These are phyloP conservation scores for Nylanderia fulva DNA, from an alignment of 1,140 invertebrate genomes.

Conservation along the genomic window DNA sequence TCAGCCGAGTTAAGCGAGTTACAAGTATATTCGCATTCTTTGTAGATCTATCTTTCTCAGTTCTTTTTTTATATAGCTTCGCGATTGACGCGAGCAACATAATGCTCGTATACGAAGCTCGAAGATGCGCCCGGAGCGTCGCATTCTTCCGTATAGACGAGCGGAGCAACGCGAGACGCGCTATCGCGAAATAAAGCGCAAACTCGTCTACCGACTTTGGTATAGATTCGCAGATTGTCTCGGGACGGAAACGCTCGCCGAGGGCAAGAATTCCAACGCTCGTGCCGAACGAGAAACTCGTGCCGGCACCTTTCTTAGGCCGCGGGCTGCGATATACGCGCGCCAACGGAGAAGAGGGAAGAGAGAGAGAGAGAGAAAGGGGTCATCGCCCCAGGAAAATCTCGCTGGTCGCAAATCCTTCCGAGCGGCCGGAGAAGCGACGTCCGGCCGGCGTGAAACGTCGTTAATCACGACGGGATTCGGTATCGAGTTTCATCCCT, in stretches of 20 bases:
- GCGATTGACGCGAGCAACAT: background rate
- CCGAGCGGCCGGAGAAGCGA: conserved; percentile 76
- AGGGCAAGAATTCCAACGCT: conserved; percentile 67
- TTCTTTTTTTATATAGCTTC: background rate
- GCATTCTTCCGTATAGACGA: conserved; percentile 6
- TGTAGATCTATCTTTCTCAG: background rate
- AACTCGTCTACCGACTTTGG: conserved; percentile 69
- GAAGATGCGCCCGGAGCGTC: conserved; percentile 12
- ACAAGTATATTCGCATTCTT: background rate
- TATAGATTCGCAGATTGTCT: conserved; percentile 71
- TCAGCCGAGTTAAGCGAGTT: background rate
- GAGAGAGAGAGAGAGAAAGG: conserved; percentile 62
- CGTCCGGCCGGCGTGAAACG: conserved; percentile 81
- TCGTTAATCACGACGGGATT: conserved; percentile 84
- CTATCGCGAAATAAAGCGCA: conserved; percentile 57
- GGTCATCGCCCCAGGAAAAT: conserved; percentile 81
- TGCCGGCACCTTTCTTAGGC: conserved; percentile 62
- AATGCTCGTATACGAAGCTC: background rate
- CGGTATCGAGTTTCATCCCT: conserved; percentile 85
- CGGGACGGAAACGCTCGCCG: conserved; percentile 67
- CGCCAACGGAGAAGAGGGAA: conserved; percentile 14
- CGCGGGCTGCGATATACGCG: conserved; percentile 53
- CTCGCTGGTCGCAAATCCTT: conserved; percentile 82
- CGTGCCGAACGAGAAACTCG: conserved; percentile 69
- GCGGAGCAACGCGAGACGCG: background rate